phyloP scores from a whole-genome alignment of 2,797 vertebrate genomes.

The Selene dorsalis region DNA sequence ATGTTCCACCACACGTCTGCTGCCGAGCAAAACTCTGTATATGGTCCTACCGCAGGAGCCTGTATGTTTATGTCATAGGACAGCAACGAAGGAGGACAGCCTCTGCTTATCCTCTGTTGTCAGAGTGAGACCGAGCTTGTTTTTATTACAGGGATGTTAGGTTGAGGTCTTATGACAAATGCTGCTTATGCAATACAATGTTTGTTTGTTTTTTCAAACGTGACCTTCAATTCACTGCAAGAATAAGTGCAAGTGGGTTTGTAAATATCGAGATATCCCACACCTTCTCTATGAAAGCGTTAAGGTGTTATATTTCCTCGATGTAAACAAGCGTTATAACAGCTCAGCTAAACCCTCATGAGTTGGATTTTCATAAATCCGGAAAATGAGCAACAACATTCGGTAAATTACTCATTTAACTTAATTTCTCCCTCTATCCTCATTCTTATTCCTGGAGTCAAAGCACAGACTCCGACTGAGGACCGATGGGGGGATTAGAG shows the following conservation, averaged over 20 bases:
- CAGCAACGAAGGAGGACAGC: slow-evolving; percentile 9
- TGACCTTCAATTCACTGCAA: slow-evolving; percentile 17
- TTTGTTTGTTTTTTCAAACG: slow-evolving; percentile 9
- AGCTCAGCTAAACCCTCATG: slow-evolving; percentile 23
- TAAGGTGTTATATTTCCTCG: background rate
- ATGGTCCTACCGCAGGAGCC: slow-evolving; percentile 32
- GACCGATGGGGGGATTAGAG: slow-evolving; percentile 66
- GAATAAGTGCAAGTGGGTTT: slow-evolving; percentile 1
- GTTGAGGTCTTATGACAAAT: slow-evolving; percentile 27
- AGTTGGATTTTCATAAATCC: slow-evolving; percentile 16
- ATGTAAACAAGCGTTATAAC: slow-evolving; percentile 13
- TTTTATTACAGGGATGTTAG: background rate
- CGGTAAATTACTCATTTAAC: slow-evolving; percentile 28
- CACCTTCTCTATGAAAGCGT: background rate
- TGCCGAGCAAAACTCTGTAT: slow-evolving; percentile 28
- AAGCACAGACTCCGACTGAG: slow-evolving; percentile 48
- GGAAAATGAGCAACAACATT: slow-evolving; percentile 30
- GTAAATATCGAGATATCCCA: background rate
- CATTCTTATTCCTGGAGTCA: slow-evolving; percentile 30
- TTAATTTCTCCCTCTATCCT: slow-evolving; percentile 36
- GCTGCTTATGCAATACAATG: background rate
- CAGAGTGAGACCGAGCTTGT: slow-evolving; percentile 16
- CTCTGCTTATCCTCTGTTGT: slow-evolving; percentile 31
- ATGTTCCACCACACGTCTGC: slow-evolving; percentile 53
- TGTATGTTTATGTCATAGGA: slow-evolving; percentile 31